Conservation (phyloP, 2,113 vertebrate genomes). For the Dromas ardeola region DNA sequence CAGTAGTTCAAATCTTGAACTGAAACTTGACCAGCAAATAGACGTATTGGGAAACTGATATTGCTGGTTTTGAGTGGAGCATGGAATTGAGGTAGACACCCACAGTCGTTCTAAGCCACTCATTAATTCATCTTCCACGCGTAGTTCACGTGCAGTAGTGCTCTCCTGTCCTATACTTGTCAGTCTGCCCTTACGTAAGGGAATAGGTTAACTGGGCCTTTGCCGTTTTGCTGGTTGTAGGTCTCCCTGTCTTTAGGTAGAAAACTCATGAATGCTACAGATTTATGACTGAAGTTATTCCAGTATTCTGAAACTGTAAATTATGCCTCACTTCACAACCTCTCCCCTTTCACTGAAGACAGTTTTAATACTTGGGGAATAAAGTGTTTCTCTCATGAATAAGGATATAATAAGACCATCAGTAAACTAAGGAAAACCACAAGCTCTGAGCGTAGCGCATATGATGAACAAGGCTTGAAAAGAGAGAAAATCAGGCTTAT, state of each 20-base stretch:
- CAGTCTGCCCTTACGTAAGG: background rate
- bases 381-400: background rate
- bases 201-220: background rate
- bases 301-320: background rate
- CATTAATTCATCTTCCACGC: background rate
- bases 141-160: background rate
- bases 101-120: background rate
- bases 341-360: background rate
- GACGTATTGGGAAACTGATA: background rate
- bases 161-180: background rate
- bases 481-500: background rate
- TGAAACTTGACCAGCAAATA: background rate
- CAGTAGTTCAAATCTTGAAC: background rate
- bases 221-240: background rate
- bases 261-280: background rate
- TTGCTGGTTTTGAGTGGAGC: background rate
- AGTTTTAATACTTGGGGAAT: conserved; percentile 10
- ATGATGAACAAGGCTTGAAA: background rate
- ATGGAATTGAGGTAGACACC: background rate
- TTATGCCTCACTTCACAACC: background rate
- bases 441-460: background rate
- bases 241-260: background rate
- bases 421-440: background rate
- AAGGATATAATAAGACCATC: background rate
- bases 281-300: conserved; percentile 4